Conservation (phyloP, 1,140 invertebrate genomes). For the Drosophila pandora region DNA sequence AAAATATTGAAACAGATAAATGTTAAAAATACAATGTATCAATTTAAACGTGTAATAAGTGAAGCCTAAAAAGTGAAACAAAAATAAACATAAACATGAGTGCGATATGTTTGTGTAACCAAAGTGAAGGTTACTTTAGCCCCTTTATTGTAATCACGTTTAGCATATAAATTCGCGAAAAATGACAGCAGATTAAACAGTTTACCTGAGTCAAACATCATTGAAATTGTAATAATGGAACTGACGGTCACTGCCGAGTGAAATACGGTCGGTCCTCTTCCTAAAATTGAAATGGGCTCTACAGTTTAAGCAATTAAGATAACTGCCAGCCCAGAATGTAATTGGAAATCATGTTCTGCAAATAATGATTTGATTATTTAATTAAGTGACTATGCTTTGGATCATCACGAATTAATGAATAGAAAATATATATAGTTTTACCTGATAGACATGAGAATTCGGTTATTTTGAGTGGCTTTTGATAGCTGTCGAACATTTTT, state of each 20-base stretch:
- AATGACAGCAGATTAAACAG: conserved; percentile 32
- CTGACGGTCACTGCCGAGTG: conserved; percentile 23
- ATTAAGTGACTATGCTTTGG: not conserved
- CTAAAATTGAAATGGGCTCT: conserved; percentile 3
- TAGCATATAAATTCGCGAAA: conserved; percentile 23
- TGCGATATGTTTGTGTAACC: conserved; percentile 31
- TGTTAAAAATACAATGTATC: conserved; percentile 10
- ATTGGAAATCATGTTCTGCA: not conserved
- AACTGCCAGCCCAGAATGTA: not conserved
- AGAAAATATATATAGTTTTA: not conserved
- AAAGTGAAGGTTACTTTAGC: conserved; percentile 30
- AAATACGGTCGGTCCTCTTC: conserved; percentile 15
- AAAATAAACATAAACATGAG: conserved; percentile 10
- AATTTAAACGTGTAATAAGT: conserved; percentile 24
- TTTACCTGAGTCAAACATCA: conserved; percentile 26
- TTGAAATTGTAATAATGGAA: conserved; percentile 34
- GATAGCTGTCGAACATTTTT: conserved; percentile 19
- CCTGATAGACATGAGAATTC: not conserved
- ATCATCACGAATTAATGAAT: not conserved
- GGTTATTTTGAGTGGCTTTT: not conserved
- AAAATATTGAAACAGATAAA: conserved; percentile 1
- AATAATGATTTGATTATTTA: conserved; percentile 6
- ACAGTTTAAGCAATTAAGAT: conserved; percentile 17
- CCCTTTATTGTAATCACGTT: conserved; percentile 65
- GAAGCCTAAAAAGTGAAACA: conserved; percentile 1